phyloP scores from a whole-genome alignment of 2,888 invertebrate species.

The Phymatocera aterrima region DNA sequence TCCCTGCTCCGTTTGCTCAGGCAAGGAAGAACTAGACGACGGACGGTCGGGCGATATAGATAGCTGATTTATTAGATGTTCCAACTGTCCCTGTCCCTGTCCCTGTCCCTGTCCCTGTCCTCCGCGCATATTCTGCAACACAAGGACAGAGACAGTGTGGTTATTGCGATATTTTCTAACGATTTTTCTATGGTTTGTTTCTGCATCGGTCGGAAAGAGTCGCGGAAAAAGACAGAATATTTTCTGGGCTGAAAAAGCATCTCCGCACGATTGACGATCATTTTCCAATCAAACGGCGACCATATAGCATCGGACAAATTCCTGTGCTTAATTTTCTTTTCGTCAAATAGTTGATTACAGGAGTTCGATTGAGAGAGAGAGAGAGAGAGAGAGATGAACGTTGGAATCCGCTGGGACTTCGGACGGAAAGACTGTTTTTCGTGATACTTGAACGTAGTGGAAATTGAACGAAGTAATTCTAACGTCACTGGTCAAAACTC shows the following conservation, averaged over 20 bases:
- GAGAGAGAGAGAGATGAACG: background rate
- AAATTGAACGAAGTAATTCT: constrained; percentile 19
- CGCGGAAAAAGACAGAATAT: background rate
- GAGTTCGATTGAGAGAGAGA: too few relatives aligned
- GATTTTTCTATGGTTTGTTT: background rate
- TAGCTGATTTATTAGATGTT: constrained; percentile 54
- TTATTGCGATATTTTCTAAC: constrained; percentile 1
- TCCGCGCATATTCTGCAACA: constrained; percentile 74
- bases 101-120: constrained; percentile 71
- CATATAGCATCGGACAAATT: too few relatives aligned
- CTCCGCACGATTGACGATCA: too few relatives aligned
- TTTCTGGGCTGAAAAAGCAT: too few relatives aligned
- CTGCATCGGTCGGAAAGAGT: background rate
- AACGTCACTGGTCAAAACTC: constrained; percentile 76
- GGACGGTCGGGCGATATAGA: constrained; percentile 32
- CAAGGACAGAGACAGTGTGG: constrained; percentile 70
- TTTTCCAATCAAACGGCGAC: too few relatives aligned
- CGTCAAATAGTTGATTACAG: too few relatives aligned
- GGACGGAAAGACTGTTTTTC: too few relatives aligned
- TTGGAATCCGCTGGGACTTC: too few relatives aligned
- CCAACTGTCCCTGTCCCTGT: constrained; percentile 69
- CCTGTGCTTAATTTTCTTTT: too few relatives aligned
- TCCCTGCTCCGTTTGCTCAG: constrained; percentile 49
- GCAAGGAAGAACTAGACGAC: constrained; percentile 47
- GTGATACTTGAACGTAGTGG: too few relatives aligned